Percentiles rank a stretch among this genome's conserved stretches.
Evolutionary conservation across 1,140 invertebrate genomes (phyloP).

Genomic region (Phenacoccus solenopsis): DNA sequence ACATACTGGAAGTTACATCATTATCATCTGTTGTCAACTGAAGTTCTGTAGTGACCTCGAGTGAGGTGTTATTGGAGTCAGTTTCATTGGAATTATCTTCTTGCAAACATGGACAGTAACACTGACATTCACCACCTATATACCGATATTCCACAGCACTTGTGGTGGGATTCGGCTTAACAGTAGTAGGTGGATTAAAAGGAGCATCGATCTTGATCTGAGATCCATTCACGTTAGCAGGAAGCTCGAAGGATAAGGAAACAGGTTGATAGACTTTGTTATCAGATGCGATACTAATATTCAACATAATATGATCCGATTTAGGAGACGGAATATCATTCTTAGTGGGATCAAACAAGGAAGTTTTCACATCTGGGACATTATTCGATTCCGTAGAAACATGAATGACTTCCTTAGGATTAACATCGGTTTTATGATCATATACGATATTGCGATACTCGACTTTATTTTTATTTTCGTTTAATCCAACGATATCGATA

Average conservation of each 20-base stretch:
- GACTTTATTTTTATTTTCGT: neutral
- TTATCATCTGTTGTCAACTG: no score
- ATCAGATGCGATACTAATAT: conserved; percentile 57
- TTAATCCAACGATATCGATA: neutral
- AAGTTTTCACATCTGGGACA: neutral
- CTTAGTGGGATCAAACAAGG: neutral
- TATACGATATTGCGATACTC: neutral
- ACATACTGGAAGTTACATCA: no score
- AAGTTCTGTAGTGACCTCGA: no score
- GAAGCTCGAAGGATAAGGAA: conserved; percentile 15
- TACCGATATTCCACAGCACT: conserved; percentile 30
- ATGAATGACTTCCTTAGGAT: neutral
- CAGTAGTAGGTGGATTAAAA: conserved; percentile 27
- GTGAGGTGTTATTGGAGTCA: neutral
- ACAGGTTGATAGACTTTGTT: conserved; percentile 28
- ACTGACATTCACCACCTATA: conserved; percentile 54
- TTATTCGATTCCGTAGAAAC: neutral
- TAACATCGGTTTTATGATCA: neutral
- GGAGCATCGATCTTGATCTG: conserved; percentile 22
- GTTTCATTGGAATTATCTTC: neutral
- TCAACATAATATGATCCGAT: neutral
- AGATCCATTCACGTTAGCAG: neutral
- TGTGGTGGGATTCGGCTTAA: conserved; percentile 30
- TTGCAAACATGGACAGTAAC: conserved; percentile 51
- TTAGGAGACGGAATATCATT: neutral